Evolutionary conservation across 2,888 invertebrate species (phyloP), one percentile per base, ranked within the genome.

Genomic region (Hanleya hanleyi): DNA sequence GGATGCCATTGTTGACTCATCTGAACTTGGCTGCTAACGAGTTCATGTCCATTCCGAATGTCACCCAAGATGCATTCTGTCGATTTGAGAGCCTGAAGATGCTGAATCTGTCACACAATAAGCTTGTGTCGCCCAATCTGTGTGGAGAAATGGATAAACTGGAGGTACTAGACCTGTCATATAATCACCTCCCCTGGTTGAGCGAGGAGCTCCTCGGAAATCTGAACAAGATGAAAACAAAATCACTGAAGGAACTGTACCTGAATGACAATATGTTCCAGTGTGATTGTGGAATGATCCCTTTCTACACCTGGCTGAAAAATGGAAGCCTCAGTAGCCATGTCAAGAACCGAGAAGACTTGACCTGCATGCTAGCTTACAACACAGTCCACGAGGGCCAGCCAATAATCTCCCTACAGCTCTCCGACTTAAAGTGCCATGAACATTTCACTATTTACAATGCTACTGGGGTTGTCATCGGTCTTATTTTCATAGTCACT

Each of bases 281-380:
- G 1, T 84, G 84, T 75, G 82, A 82, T 57, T 84, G 84, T 70
- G 67, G 74, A 1, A 64, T 84, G 9, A 41, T 71, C 18, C 75
- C 75, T 9, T 79, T 82, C 37, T 75, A 78, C 69, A 67, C 75
- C 35, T 84, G 83, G 83, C 33, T 84, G 9, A 77, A 69, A 1
- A 69, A 57, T 57, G 57, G 29, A 15, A 57, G 29, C 29, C 12
- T 26, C 12, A 57, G 57, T 26, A 15, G 4, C 1, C 26, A 7
- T 22, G 33, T 29, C 35, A 26, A 38, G 41, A 64, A 35, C 33
- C 76, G 71, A 37, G 35, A 69, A 0, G 37, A 73, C 1, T 41
- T 81, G 26, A 33, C 29, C 22, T 83, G 83, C 69, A 62, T 67
- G 32, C 65, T 71, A 22, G 79, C 81, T 0, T 41, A 36, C 1